phyloP scores from a whole-genome alignment of 2,113 vertebrate species.

The Oncorhynchus mykiss region DNA sequence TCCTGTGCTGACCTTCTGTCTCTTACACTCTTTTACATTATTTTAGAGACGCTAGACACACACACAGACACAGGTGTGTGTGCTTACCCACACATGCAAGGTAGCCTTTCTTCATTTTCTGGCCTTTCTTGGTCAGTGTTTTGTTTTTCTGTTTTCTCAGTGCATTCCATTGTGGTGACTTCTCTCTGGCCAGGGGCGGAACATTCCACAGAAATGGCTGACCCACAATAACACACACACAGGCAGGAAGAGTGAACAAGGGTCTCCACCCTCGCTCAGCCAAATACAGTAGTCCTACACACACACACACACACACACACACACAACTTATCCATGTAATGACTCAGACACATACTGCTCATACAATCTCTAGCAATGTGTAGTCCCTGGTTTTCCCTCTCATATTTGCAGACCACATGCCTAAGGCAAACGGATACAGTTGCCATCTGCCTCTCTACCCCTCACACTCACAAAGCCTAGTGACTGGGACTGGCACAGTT shows the following conservation, averaged over 20 bases:
- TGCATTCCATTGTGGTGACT: constrained; percentile 76
- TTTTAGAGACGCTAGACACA: not conserved
- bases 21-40: not conserved
- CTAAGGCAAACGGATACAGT: too few relatives aligned
- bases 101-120: constrained; percentile 44
- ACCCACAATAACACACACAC: constrained; percentile 68
- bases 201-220: constrained; percentile 71
- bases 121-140: constrained; percentile 76
- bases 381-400: too few relatives aligned
- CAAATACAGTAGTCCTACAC: constrained; percentile 48
- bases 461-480: too few relatives aligned
- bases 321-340: not conserved
- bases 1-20: not conserved
- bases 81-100: not conserved
- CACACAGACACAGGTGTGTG: not conserved
- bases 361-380: not conserved
- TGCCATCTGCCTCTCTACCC: too few relatives aligned
- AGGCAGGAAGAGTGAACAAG: not conserved
- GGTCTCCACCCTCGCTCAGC: too few relatives aligned
- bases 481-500: too few relatives aligned
- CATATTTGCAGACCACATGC: too few relatives aligned
- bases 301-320: constrained; percentile 63
- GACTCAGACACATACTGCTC: not conserved
- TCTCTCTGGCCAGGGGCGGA: constrained; percentile 64
- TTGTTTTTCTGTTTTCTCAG: constrained; percentile 62